Base-by-base conservation (phyloP, 2,888 invertebrate genomes). In the Sipha maydis region DNA sequence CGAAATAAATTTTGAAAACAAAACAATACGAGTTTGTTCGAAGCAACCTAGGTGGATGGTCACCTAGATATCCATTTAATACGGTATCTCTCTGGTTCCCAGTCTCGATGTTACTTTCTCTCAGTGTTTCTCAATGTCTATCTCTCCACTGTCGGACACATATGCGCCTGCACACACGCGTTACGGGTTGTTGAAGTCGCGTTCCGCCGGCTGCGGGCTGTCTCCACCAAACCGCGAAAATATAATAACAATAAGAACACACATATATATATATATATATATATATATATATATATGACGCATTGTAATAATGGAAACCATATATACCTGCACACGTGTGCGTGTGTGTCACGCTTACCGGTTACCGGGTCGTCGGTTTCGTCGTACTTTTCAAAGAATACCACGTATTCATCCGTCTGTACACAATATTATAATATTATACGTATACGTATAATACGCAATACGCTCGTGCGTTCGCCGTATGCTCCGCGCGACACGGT, bases 201-300 rank as follows among this genome's bases (percentile, higher is more conserved):
- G 85, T 85, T 85, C 85, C 77, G 85, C 77, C 48, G 25, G 67
- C 69, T 69, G 85, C 85, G 3, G 34, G n/a, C 67, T 67, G 85
- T 78, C 77, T 67, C 31, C 85, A 69, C 34, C 77, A 69, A 78
- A 85, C 69, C 85, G 85, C 85, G 85, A 85, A 85, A 85, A 85
- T 69, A 78, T 85, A 85, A 85, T 85, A 78, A 85, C 85, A 69
- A 41, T 41, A 31, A 17, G 28, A 9, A 54, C 69, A 4, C 41
- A 61, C 25, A 61, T 41, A 48, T 7, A 38, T 0, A 25, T 11
- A n/a, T 8, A n/a, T 9, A 25, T 11, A n/a, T 8, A n/a, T 9
- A 48, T 7, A 38, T 0, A 8, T 7, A 25, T 7, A 8, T 21
- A 25, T 11, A n/a, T 8, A n/a, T 9, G 67, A 25, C 67, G n/a